phyloP scores from a whole-genome alignment of 2,113 vertebrate genomes.

The Psittacus erithacus region DNA sequence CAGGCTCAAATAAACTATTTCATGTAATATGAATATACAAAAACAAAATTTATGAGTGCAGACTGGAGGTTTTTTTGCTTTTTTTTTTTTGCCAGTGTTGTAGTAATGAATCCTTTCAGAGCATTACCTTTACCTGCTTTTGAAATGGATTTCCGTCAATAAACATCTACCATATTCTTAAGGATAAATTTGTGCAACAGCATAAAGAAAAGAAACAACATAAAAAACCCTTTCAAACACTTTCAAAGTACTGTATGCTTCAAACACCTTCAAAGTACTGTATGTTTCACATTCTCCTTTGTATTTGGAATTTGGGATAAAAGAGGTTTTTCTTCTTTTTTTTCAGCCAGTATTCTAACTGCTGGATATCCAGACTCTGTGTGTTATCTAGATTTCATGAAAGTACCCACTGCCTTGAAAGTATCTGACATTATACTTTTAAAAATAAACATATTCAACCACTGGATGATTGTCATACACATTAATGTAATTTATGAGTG shows the following conservation, averaged over 20 bases:
- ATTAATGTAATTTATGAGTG: neutral
- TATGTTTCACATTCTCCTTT: neutral
- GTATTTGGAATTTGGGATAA: neutral
- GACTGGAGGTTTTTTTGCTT: neutral
- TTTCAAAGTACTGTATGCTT: neutral
- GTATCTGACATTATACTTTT: neutral
- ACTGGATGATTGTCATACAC: neutral
- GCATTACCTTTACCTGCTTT: neutral
- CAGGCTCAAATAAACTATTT: neutral
- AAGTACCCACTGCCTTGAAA: neutral
- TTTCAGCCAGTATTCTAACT: neutral
- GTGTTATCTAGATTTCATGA: neutral
- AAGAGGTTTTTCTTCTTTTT: neutral
- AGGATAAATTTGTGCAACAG: neutral
- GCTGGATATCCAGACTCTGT: neutral
- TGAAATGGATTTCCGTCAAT: neutral
- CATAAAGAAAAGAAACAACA: neutral
- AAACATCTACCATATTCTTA: neutral
- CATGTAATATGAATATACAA: neutral
- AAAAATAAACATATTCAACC: neutral
- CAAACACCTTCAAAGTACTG: neutral
- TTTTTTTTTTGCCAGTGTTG: neutral
- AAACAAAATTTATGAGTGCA: neutral
- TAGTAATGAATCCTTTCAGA: neutral
- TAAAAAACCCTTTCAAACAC: neutral